A percentile compares a stretch with the other conserved stretches of the same genome.
These are phyloP conservation scores for Microctenopoma stevenorrisi DNA, from an alignment of 2,797 vertebrate species.

Conservation along the genomic window DNA sequence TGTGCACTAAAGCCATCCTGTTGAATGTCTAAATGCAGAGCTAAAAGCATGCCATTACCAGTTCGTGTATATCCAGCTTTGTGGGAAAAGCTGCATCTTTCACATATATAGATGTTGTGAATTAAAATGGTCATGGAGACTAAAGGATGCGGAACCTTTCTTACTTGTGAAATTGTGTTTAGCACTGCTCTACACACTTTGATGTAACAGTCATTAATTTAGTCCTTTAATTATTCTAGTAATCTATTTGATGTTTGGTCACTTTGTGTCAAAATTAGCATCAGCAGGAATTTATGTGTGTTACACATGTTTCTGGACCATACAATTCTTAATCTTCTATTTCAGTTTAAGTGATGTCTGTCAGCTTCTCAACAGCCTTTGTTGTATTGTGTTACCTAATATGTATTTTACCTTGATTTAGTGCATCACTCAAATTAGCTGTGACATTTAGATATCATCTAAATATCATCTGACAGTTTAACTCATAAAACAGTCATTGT, in stretches of 20 bases:
- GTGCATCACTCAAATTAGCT: neutral
- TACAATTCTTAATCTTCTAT: constrained; percentile 11
- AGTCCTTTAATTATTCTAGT: neutral
- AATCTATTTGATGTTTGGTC: neutral
- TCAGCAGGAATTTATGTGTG: no score
- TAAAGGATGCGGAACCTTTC: neutral
- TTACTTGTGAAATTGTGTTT: neutral
- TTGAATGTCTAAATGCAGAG: constrained; percentile 38
- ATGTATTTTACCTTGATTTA: constrained; percentile 11
- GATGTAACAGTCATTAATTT: neutral
- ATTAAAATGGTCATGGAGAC: constrained; percentile 12
- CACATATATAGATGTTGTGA: constrained; percentile 1
- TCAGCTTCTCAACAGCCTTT: neutral
- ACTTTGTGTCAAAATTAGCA: no score
- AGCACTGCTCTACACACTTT: neutral
- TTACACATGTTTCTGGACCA: constrained; percentile 23
- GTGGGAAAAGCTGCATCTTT: constrained; percentile 12
- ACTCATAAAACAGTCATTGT: constrained; percentile 20
- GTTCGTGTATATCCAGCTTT: constrained; percentile 10
- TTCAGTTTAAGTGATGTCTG: neutral
- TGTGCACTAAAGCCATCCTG: constrained; percentile 53
- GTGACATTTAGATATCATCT: constrained; percentile 38
- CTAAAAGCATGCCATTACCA: constrained; percentile 13
- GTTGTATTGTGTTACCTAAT: constrained; percentile 4
- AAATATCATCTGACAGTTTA: constrained; percentile 27